A percentile compares a stretch with the other conserved stretches of the same genome.
These are phyloP conservation scores for Conus canariensis DNA, from an alignment of 2,888 invertebrate genomes.

Conservation along the genomic window DNA sequence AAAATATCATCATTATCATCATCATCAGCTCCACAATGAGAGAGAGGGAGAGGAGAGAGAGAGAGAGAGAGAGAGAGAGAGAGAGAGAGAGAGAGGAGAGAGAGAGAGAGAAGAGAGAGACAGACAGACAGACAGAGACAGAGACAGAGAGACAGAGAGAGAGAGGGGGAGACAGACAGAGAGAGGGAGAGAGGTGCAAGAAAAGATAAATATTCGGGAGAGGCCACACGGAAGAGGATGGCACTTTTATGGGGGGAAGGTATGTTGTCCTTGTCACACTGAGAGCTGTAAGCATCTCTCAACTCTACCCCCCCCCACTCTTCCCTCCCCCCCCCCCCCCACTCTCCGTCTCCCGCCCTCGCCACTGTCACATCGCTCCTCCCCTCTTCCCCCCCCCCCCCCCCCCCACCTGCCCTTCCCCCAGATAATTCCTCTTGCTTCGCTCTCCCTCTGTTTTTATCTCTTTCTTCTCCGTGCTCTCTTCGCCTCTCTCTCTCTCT, in stretches of 20 bases:
- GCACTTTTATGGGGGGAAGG: constrained; percentile 24
- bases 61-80: background rate
- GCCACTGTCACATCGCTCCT: background rate
- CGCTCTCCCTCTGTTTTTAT: background rate
- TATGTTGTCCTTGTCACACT: constrained; percentile 20
- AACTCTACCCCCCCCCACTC: background rate
- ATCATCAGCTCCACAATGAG: too few species aligned
- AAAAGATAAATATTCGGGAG: background rate
- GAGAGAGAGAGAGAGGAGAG: background rate
- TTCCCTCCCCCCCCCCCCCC: background rate
- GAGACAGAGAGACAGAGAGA: background rate
- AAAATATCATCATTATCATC: too few species aligned
- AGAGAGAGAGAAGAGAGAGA: background rate
- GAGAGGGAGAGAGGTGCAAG: background rate
- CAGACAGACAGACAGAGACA: background rate
- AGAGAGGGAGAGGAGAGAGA: too few species aligned
- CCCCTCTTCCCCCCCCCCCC: background rate
- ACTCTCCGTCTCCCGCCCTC: background rate
- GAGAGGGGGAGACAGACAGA: background rate
- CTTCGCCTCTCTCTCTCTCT: background rate
- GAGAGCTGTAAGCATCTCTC: background rate
- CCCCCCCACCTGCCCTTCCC: background rate
- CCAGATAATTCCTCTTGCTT: background rate
- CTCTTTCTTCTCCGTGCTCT: background rate
- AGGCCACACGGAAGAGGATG: background rate